Base-by-base conservation (phyloP, 2,888 invertebrate genomes). In the Hirtodrosophila cameraria region DNA sequence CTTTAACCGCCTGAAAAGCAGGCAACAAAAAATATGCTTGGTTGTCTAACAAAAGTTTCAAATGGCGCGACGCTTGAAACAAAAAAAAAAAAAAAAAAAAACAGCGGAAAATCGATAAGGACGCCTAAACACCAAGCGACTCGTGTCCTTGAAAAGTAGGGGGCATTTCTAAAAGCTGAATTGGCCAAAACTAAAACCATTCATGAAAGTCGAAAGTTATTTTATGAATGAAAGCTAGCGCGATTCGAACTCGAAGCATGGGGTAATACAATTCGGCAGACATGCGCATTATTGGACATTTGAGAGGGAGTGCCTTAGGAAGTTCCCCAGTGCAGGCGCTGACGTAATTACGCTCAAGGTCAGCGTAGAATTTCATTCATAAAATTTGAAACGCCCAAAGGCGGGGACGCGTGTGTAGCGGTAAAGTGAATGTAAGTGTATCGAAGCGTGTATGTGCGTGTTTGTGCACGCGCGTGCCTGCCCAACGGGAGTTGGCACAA, bases 331-430 rank as follows among this genome's bases (percentile, higher is more conserved):
- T 43, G 7, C 49, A 33, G 46, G 46, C 73, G 70, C 75, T 83
- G 86, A 83, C 84, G 83, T 74, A 86, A 84, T 64, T 76, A 64
- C 70, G 63, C 58, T 73, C 87, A 85, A 85, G 86, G 85, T 81
- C 87, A 67, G 68, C 77, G 75, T 80, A 82, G 59, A 85, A 82
- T 87, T 87, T 87, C 88, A 87, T 87, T 87, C 88, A 87, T 87
- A 87, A 86, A 86, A 84, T 27, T 59, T n/a, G 55, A 52, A 66
- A 74, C 62, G 59, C 61, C 73, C 69, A 45, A 59, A 41, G 58
- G 66, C 46, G 58, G 41, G 46, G 36, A n/a, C 53, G 62, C 59
- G 49, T 61, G 54, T 57, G 15, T 53, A 42, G 45, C 61, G 57
- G 72, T 45, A 70, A 70, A 59, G 31, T 64, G 58, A 45, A 58